A percentile compares a stretch with the other conserved stretches of the same genome.
Evolutionary conservation across 2,797 vertebrate genomes (phyloP).

Genomic region (Esox lucius): DNA sequence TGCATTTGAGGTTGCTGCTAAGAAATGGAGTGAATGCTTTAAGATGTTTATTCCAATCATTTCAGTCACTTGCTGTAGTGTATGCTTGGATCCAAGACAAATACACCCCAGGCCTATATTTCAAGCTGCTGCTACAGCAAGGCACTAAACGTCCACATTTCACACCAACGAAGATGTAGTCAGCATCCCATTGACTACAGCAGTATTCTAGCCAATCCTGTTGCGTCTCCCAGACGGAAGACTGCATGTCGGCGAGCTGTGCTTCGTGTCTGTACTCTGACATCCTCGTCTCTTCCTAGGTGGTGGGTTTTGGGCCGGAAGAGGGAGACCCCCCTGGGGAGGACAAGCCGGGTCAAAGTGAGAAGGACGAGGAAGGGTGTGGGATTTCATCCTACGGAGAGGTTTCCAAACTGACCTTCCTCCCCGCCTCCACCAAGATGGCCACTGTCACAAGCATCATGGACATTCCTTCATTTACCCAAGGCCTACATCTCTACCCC

Average conservation of each 20-base stretch:
- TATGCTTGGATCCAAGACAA: no score
- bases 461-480: constrained; percentile 87
- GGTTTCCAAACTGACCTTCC: constrained; percentile 85
- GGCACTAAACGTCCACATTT: no score
- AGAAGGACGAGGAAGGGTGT: constrained; percentile 26
- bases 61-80: no score
- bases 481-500: constrained; percentile 85
- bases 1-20: no score
- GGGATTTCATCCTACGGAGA: constrained; percentile 78
- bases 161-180: no score
- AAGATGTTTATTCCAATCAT: no score
- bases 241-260: background rate
- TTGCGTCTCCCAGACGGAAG: no score
- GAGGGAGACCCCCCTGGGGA: constrained; percentile 72
- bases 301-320: constrained; percentile 88
- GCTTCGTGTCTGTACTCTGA: background rate
- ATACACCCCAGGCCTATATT: no score
- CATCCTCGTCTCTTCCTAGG: constrained; percentile 67
- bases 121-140: no score
- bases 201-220: no score
- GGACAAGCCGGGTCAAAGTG: constrained; percentile 20
- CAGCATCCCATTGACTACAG: no score
- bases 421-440: constrained; percentile 80
- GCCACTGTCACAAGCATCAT: constrained; percentile 73
- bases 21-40: no score